phyloP scores from a whole-genome alignment of 2,888 invertebrate genomes.

The Melitaea athalia region DNA sequence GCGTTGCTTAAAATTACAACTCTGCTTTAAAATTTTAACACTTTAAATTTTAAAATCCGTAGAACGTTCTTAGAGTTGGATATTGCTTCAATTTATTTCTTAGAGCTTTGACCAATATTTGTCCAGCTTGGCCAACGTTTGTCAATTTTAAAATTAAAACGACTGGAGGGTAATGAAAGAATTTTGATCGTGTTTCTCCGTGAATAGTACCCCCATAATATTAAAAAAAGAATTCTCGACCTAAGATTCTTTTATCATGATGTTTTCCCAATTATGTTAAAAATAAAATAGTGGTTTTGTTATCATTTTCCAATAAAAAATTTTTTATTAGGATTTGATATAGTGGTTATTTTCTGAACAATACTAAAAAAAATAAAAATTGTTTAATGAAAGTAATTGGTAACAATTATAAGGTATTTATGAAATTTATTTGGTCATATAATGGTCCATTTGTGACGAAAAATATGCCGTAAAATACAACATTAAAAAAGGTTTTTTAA shows the following conservation, averaged over 20 bases:
- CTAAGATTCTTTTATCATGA: neutral
- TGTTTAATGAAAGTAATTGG: no score
- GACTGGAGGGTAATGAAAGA: neutral
- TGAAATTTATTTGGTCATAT: neutral
- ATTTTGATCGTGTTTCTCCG: neutral
- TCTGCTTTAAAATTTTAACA: neutral
- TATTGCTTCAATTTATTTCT: no score
- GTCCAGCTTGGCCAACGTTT: conserved; percentile 2
- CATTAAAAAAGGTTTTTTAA: neutral
- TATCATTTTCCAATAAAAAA: no score
- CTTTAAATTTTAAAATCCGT: no score
- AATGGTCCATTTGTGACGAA: neutral
- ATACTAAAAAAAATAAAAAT: no score
- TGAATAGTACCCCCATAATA: neutral
- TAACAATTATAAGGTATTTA: neutral
- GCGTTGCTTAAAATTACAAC: neutral
- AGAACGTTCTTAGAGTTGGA: no score
- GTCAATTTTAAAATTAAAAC: conserved; percentile 11
- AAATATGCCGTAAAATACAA: neutral
- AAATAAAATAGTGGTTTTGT: neutral
- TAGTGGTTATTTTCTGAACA: no score
- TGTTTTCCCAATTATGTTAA: neutral
- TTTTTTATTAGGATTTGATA: no score
- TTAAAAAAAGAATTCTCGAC: neutral
- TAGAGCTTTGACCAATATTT: conserved; percentile 31